Evolutionary conservation across 2,113 vertebrate species (phyloP), one percentile per base, ranked within the genome.

Genomic region (Verasper variegatus): DNA sequence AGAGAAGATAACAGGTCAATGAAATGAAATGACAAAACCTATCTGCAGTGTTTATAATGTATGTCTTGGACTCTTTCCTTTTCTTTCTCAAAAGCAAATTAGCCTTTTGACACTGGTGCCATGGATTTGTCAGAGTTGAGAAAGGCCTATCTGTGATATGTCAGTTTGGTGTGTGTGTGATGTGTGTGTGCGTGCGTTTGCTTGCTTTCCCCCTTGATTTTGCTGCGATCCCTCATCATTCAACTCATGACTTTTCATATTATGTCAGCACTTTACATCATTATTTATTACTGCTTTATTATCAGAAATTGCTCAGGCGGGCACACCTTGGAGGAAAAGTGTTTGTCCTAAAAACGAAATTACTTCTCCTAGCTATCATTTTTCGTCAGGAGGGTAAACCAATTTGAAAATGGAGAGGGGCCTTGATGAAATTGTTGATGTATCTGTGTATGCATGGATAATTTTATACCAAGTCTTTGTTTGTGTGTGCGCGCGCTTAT

Each of bases 351-450:
- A 82, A 81, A 84, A 84, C 85, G 82, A 85, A 86, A 85, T 89
- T 86, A 85, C 82, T 65, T 73, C 52, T 70, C 62, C 51, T 60
- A 74, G 83, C 85, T 86, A 89, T 88, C 75, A 81, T 89, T 86
- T 86, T 81, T 62, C 51, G 55, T 85, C 62, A 60, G 63, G 57
- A 81, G 73, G 61, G 80, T 71, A 78, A 88, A 85, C 77, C 76
- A 88, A 85, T 88, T 86, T 88, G 58, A 86, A 80, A 89, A 85
- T 54, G 63, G 45, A 76, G 65, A 77, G 74, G 76, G 56, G 71
- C 55, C 65, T 66, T 82, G 84, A 80, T 88, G 67, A 62, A 81
- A 84, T 62, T 67, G 26, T 49, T 75, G 78, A 83, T 85, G 78
- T 86, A 81, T 74, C 45, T 21, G 65, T 69, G 63, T 58, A 76